Base-by-base conservation (phyloP, 2,113 vertebrate species). In the Siniperca knerii region DNA sequence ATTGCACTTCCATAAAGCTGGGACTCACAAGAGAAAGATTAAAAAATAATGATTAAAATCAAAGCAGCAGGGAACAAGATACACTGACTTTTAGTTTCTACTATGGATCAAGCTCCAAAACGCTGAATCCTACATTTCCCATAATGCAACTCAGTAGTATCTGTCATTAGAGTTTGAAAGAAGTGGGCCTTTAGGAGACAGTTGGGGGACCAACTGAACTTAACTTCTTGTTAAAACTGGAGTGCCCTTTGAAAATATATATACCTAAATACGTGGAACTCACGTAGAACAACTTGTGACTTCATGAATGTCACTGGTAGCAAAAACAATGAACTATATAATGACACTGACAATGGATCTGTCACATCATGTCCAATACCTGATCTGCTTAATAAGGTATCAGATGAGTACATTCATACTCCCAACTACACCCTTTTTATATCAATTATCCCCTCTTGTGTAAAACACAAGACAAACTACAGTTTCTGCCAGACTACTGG, bases 391-490 rank as follows among this genome's bases (percentile, higher is more conserved):
- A 10, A 40, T 44, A 25, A 8, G 42, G 13, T 66, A 7, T 20
- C 20, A 1, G 40, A 16, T 9, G 3, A 20, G 52, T 12, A 44
- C 23, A 1, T 54, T 42, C 2, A 42, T 57, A 8, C 48, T 67
- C 46, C 15, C 23, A 72, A 44, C 67, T 3, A 72, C 35, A 77
- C n/a, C 37, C 29, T 78, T 58, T 68, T 58, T 25, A 67, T 55
- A 23, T 57, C 23, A 68, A 23, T 46, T 58, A 15, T 58, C 11
- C 16, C 77, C 10, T 62, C 20, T 37, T n/a, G 4, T 35, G 60
- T 52, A 33, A 46, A 48, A 48, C 44, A 18, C 57, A 35, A 48
- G 18, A 46, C n/a, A 46, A 21, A 60, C 55, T 48, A 48, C 13
- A 21, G 40, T 60, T 33, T 61, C 18, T 46, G n/a, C 18, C 6